phyloP scores from a whole-genome alignment of 2,888 invertebrate species.

The Agrenia bidenticulata region DNA sequence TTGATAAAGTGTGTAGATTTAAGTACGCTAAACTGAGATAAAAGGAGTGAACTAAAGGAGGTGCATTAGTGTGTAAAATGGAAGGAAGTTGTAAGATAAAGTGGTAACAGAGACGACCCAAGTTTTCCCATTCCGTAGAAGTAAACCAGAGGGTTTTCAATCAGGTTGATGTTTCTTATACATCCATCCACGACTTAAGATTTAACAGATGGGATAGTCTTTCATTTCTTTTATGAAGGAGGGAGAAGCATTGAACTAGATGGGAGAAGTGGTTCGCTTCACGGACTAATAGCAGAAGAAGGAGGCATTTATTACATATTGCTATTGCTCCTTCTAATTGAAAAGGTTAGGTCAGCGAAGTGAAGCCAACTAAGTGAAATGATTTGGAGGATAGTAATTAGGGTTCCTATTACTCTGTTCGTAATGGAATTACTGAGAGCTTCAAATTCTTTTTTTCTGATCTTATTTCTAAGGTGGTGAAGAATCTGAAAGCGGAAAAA shows the following conservation, averaged over 20 bases:
- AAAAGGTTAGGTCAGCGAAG: not conserved
- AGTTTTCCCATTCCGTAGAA: not conserved
- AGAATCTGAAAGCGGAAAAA: too few relatives aligned
- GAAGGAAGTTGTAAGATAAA: not conserved
- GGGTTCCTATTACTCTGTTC: too few relatives aligned
- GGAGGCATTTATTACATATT: not conserved
- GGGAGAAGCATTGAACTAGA: not conserved
- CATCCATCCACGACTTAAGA: slow-evolving; percentile 16
- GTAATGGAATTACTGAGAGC: not conserved
- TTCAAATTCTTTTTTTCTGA: too few relatives aligned
- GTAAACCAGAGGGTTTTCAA: not conserved
- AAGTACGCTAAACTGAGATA: not conserved
- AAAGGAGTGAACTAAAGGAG: slow-evolving; percentile 1
- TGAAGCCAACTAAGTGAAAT: not conserved
- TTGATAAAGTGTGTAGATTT: too few relatives aligned
- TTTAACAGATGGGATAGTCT: slow-evolving; percentile 17
- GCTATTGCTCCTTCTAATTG: not conserved
- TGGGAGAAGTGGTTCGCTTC: too few relatives aligned
- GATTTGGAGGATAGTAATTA: too few relatives aligned
- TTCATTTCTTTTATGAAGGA: not conserved
- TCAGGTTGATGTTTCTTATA: slow-evolving; percentile 15
- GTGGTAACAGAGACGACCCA: not conserved
- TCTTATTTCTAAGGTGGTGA: too few relatives aligned
- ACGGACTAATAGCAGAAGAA: not conserved
- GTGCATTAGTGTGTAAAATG: not conserved